A percentile compares a stretch with the other conserved stretches of the same genome.
Evolutionary conservation across 2,113 vertebrate genomes (phyloP).

Genomic region (Bubo scandiacus): DNA sequence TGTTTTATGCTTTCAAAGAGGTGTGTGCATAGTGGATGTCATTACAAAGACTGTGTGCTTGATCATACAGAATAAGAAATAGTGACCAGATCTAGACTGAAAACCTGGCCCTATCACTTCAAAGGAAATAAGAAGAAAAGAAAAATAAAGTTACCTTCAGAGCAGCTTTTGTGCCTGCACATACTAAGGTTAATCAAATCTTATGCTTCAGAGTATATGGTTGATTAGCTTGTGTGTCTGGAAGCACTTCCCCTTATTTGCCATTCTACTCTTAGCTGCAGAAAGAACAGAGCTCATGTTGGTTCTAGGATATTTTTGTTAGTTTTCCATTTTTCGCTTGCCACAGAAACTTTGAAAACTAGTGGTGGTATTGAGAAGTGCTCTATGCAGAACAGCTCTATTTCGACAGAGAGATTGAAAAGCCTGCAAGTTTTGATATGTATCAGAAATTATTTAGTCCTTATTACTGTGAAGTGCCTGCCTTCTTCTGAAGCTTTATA

Average conservation of each 20-base stretch:
- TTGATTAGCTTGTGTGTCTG: conserved; percentile 35
- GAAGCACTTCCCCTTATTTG: conserved; percentile 27
- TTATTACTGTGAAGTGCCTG: background rate
- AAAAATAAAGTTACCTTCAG: conserved; percentile 16
- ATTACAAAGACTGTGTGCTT: background rate
- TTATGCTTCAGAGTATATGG: conserved; percentile 29
- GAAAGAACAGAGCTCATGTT: conserved; percentile 1
- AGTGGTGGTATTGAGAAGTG: background rate
- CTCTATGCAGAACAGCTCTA: background rate
- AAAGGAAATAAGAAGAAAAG: conserved; percentile 41
- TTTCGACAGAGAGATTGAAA: background rate
- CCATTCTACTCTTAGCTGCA: background rate
- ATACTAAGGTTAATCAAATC: conserved; percentile 48
- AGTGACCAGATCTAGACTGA: background rate
- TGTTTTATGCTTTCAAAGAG: background rate
- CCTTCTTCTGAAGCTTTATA: background rate
- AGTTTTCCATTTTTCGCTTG: background rate
- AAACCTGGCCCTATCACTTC: background rate
- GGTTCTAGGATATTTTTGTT: background rate
- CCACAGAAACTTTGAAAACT: background rate
- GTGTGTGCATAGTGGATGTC: background rate
- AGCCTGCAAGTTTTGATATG: background rate
- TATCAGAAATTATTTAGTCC: background rate
- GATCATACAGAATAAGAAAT: conserved; percentile 23
- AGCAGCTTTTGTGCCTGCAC: background rate